Base-by-base conservation (phyloP, 2,797 vertebrate species). In the Alca torda region DNA sequence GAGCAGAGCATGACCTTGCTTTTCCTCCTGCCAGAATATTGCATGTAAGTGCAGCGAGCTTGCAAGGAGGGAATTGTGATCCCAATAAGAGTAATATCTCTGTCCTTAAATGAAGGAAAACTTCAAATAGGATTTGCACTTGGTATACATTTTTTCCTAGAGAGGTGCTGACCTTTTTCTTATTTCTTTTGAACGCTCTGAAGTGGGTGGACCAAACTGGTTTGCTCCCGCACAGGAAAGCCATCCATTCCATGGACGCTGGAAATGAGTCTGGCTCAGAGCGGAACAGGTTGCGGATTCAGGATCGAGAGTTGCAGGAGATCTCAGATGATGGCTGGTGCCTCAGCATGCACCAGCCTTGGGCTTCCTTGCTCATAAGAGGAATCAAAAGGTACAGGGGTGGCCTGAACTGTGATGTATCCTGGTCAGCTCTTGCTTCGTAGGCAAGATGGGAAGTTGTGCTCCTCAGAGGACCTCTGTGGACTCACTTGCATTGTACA, bases 321-420 rank as follows among this genome's bases (percentile, higher is more conserved):
- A 99, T 99, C 94, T 98, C 99, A 3, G 99, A 99, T 24, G 98
- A 98, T 5, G 99, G 99, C 80, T 99, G 98, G 99, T 99, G 99
- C 96, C 99, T 99, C 90, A 99, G 99, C 97, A 98, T 99, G 98
- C 99, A 99, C 98, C 99, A 99, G 56, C 99, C 99, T 3, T 99
- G 99, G 99, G 99, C 99, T 74, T 99, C 99, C 8, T 97, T 99
- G 72, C 98, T 99, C 24, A 93, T 99, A 61, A 98, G 96, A 95
- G 99, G 99, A 91, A 98, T 99, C 96, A 99, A 99, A 98, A 99
- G 98, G 99, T 98, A 97, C 97, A 88, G 74, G 48, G 31, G 3
- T 12, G 28, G 15, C 13, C 41, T 31, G 31, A 59, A 23, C 15
- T 46, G 10, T 45, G 53, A 10, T 10, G 21, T 37, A 4, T 45